phyloP scores from a whole-genome alignment of 2,888 invertebrate species.

The Eupeodes latifasciatus region DNA sequence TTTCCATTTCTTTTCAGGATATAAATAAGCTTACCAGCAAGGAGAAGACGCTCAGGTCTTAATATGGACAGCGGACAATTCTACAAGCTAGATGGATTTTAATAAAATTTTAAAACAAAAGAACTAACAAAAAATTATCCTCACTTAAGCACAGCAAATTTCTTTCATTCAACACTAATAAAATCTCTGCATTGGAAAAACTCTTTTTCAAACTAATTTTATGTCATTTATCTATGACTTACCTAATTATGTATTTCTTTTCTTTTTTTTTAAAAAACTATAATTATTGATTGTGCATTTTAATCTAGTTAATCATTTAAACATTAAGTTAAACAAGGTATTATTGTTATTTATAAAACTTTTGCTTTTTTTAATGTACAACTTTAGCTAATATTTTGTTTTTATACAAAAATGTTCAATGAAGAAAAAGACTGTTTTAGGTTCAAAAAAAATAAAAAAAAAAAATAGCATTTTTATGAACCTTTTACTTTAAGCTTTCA shows the following conservation, averaged over 20 bases:
- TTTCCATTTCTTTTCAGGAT: too few species aligned
- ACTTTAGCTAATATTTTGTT: conserved; percentile 22
- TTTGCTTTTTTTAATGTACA: conserved; percentile 22
- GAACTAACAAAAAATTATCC: not conserved
- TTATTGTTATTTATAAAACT: conserved; percentile 25
- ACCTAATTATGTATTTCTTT: conserved; percentile 16
- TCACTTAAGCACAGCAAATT: not conserved
- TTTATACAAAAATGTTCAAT: conserved; percentile 18
- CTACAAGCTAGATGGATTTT: too few species aligned
- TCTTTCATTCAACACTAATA: conserved; percentile 10
- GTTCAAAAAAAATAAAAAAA: conserved; percentile 43
- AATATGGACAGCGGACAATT: too few species aligned
- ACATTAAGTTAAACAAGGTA: conserved; percentile 38
- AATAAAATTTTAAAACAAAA: too few species aligned
- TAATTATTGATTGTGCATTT: conserved; percentile 23
- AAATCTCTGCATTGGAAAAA: not conserved
- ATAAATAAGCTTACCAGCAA: too few species aligned
- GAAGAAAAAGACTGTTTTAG: conserved; percentile 66
- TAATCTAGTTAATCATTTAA: conserved; percentile 48
- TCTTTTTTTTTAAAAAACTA: conserved; percentile 15
- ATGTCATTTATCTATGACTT: not conserved
- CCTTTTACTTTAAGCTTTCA: conserved; percentile 49
- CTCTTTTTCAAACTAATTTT: not conserved
- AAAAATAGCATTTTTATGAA: conserved; percentile 28
- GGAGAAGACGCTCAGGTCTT: too few species aligned